A percentile compares a stretch with the other conserved stretches of the same genome.
Evolutionary conservation across 1,140 invertebrate species (phyloP).

Genomic region (Asobara japonica): DNA sequence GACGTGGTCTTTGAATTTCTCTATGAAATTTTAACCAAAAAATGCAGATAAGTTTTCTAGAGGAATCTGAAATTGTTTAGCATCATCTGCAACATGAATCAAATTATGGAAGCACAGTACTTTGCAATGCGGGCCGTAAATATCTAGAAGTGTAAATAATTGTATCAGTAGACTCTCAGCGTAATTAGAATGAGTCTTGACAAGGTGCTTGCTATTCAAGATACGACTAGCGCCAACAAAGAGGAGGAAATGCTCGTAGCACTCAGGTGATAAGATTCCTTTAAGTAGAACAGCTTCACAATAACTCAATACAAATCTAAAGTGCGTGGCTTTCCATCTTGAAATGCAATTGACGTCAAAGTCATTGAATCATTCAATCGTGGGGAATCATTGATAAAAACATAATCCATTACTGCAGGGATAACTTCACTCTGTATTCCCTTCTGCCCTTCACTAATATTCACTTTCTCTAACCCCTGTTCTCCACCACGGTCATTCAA

Average conservation of each 20-base stretch:
- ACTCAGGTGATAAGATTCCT: neutral
- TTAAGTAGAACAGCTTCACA: neutral
- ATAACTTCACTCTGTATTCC: too few species aligned
- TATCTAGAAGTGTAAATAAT: slow-evolving; percentile 30
- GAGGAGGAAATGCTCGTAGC: slow-evolving; percentile 20
- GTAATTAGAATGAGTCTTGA: neutral
- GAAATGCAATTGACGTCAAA: neutral
- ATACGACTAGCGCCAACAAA: slow-evolving; percentile 8
- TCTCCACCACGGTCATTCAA: too few species aligned
- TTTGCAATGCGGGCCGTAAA: slow-evolving; percentile 21
- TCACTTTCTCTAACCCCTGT: too few species aligned
- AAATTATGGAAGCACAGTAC: slow-evolving; percentile 39
- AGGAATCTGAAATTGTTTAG: slow-evolving; percentile 25
- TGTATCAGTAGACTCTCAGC: neutral
- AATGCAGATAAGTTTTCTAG: slow-evolving; percentile 34
- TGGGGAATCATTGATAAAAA: too few species aligned
- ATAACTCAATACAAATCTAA: slow-evolving; percentile 17
- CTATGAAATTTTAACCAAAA: too few species aligned
- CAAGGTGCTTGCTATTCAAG: neutral
- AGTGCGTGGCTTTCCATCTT: slow-evolving; percentile 17
- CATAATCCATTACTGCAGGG: too few species aligned
- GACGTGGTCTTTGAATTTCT: neutral
- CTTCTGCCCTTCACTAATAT: too few species aligned
- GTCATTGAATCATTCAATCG: too few species aligned
- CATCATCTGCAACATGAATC: slow-evolving; percentile 41